Percentiles rank a stretch among this genome's conserved stretches.
Evolutionary conservation across 64 coral and sea anemone genomes (phyloP).

Genomic region (Montipora capricornis): DNA sequence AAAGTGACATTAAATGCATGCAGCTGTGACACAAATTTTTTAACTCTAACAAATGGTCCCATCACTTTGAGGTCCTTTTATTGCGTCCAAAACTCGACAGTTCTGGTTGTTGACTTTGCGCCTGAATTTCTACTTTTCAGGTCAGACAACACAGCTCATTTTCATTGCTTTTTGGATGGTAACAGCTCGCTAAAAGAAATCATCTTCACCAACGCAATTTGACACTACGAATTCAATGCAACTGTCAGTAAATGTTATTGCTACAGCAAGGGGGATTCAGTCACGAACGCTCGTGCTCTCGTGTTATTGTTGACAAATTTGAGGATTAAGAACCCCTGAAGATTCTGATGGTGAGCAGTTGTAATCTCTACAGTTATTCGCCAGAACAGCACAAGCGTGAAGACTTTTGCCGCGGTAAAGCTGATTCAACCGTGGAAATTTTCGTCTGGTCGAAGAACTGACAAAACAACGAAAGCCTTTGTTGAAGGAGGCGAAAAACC

Average conservation of each 20-base stretch:
- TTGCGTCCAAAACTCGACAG: background rate
- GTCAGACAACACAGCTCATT: background rate
- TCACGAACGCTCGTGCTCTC: constrained; percentile 16
- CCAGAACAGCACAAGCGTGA: background rate
- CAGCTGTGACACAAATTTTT: background rate
- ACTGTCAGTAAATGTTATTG: background rate
- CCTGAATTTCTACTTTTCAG: background rate
- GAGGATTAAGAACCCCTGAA: background rate
- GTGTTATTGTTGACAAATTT: constrained; percentile 51
- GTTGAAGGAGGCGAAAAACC: background rate
- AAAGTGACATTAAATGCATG: background rate
- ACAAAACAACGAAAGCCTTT: background rate
- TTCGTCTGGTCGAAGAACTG: background rate
- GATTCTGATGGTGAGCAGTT: background rate
- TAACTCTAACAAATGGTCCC: background rate
- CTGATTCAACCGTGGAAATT: background rate
- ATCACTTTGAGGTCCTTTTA: background rate
- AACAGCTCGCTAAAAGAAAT: background rate
- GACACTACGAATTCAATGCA: background rate
- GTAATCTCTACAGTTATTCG: background rate
- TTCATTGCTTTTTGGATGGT: background rate
- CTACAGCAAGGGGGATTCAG: background rate
- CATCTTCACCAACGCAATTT: constrained; percentile 7
- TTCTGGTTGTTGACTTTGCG: background rate
- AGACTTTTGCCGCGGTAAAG: background rate